Evolutionary conservation across 2,797 vertebrate species (phyloP).

Genomic region (Danio choprae): DNA sequence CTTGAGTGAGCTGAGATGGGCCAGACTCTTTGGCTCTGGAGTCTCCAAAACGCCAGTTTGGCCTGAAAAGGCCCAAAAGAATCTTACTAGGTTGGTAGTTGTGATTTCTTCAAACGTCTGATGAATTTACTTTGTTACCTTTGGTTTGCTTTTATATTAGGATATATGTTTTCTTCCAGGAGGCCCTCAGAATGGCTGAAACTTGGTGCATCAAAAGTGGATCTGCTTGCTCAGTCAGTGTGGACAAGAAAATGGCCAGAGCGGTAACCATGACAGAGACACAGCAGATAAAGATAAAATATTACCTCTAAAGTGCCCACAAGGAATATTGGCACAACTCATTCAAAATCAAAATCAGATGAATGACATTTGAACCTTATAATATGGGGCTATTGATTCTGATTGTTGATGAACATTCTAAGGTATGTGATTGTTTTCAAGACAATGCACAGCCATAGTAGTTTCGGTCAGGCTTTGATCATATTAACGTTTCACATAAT

Average conservation of each 20-base stretch:
- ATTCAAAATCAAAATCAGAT: neutral
- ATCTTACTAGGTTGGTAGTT: constrained; percentile 53
- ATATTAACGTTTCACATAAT: too few species aligned
- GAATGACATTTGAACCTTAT: constrained; percentile 5
- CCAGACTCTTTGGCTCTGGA: constrained; percentile 88
- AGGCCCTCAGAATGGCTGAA: constrained; percentile 92
- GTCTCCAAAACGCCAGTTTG: constrained; percentile 66
- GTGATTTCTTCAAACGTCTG: neutral
- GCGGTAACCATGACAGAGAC: constrained; percentile 46
- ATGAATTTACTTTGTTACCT: constrained; percentile 3
- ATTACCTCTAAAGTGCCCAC: constrained; percentile 6
- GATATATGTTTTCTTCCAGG: constrained; percentile 67
- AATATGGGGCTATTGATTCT: too few species aligned
- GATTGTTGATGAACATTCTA: too few species aligned
- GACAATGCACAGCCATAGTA: too few species aligned
- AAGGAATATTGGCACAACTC: constrained; percentile 34
- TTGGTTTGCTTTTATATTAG: constrained; percentile 25
- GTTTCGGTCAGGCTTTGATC: too few species aligned
- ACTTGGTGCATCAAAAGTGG: constrained; percentile 86
- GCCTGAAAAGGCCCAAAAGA: constrained; percentile 69
- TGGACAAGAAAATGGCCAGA: constrained; percentile 77
- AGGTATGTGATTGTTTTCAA: too few species aligned
- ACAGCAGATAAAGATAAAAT: constrained; percentile 16
- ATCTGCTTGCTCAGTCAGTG: constrained; percentile 86
- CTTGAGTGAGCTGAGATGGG: constrained; percentile 84